phyloP scores from a whole-genome alignment of 2,888 invertebrate species.

The Volucella bombylans region DNA sequence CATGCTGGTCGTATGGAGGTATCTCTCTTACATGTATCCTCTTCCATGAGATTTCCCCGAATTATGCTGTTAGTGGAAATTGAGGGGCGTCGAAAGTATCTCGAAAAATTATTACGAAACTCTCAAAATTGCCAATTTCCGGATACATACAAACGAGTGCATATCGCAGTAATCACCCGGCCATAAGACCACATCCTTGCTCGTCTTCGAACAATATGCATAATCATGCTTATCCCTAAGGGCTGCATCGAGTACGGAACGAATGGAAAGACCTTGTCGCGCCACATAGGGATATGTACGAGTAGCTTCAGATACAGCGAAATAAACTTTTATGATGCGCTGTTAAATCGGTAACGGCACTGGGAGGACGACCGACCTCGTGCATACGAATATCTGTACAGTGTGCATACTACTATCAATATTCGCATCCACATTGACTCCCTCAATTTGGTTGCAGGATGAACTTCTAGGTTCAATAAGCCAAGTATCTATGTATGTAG shows the following conservation, averaged over 20 bases:
- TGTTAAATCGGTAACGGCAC: slow-evolving; percentile 58
- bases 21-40: neutral
- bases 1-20: neutral
- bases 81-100: slow-evolving; percentile 6
- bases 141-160: neutral
- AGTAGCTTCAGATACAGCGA: slow-evolving; percentile 8
- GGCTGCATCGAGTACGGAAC: slow-evolving; percentile 3
- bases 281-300: slow-evolving; percentile 49
- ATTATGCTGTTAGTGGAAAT: slow-evolving; percentile 45
- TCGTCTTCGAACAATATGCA: slow-evolving; percentile 53
- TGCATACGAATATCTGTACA: neutral
- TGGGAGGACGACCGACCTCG: slow-evolving; percentile 39
- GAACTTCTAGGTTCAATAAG: slow-evolving; percentile 35
- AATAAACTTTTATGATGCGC: slow-evolving; percentile 71
- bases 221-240: slow-evolving; percentile 55
- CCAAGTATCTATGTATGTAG: slow-evolving; percentile 29
- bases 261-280: slow-evolving; percentile 57
- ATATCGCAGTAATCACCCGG: slow-evolving; percentile 28
- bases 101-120: slow-evolving; percentile 65
- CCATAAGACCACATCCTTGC: slow-evolving; percentile 21
- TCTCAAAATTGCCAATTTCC: slow-evolving; percentile 71
- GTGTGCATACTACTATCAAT: neutral
- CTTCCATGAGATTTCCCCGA: slow-evolving; percentile 14
- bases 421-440: slow-evolving; percentile 51
- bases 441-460: slow-evolving; percentile 53